Evolutionary conservation across 2,888 invertebrate genomes (phyloP), one percentile per base, ranked within the genome.

Genomic region (Drosophila flavopinicola): DNA sequence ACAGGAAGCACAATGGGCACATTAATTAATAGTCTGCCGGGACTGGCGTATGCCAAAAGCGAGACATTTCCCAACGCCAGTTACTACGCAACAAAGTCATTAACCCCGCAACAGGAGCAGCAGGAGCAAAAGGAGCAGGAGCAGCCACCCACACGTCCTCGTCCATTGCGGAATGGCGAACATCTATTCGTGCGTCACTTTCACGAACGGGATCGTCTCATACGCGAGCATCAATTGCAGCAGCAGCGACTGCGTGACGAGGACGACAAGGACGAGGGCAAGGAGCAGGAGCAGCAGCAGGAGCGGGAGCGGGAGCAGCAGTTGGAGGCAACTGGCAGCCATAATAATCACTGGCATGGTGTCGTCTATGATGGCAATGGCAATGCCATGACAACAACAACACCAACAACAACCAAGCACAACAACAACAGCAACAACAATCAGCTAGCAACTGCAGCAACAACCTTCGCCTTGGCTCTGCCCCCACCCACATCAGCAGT

Each of bases 181-280:
- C 89, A 89, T 70, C 71, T 88, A 59, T 90, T 91, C 66, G 90
- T 91, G 48, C 88, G 88, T 65, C 91, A 90, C 66, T 90, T 90
- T 68, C 90, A 91, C 75, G 91, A 91, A 86, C 88, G 91, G 70
- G 91, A 91, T 86, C 91, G 91, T 63, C 90, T 90, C 66, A 91
- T 91, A 85, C 88, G 90, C 69, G 90, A 91, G 67, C 91, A 91
- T 78, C 91, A 91, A 76, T 85, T 91, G 75, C 90, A 90, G 61
- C 90, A 90, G 69, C 90, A 91, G 68, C 91, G 75, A 56, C 69
- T 86, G 45, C 69, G 75, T 42, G 80, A 66, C 20, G 47, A 63
- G 17, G n/a, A 38, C 30, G 37, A 61, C 10, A 11, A 44, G 39
- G 48, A 47, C 49, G 24, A 32, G 45, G 41, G 38, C 20, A 38